phyloP scores from a whole-genome alignment of 2,888 invertebrate species.

The Selenia dentaria region DNA sequence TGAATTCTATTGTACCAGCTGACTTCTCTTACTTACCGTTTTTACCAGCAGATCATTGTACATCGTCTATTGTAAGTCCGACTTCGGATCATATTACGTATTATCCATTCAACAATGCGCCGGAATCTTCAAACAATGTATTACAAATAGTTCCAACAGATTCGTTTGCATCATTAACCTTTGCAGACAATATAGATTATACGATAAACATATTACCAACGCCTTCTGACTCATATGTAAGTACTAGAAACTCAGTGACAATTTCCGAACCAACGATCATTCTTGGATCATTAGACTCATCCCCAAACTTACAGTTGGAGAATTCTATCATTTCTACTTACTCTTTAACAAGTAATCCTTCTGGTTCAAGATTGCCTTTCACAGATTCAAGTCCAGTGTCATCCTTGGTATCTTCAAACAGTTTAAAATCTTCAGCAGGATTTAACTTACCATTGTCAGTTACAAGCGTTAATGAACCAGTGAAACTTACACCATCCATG shows the following conservation, averaged over 20 bases:
- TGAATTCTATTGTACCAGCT: background rate
- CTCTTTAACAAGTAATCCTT: background rate
- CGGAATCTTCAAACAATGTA: background rate
- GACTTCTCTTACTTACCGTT: constrained; percentile 4
- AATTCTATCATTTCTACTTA: background rate
- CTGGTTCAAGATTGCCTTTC: constrained; percentile 1
- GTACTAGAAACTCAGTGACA: background rate
- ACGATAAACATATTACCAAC: background rate
- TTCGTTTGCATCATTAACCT: background rate
- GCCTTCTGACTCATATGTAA: background rate
- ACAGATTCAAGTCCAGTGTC: constrained; percentile 1
- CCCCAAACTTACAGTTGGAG: background rate
- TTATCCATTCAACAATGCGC: background rate
- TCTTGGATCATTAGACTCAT: background rate
- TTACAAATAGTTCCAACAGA: background rate
- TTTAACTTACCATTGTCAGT: background rate
- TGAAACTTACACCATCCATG: background rate
- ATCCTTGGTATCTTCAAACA: background rate
- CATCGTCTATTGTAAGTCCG: background rate
- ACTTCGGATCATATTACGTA: background rate
- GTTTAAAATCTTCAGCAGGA: background rate
- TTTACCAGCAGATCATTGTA: background rate
- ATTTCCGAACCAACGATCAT: background rate
- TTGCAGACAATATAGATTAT: background rate
- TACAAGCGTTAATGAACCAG: background rate